phyloP scores from a whole-genome alignment of 2,113 vertebrate genomes.

The Hyperopisus bebe region DNA sequence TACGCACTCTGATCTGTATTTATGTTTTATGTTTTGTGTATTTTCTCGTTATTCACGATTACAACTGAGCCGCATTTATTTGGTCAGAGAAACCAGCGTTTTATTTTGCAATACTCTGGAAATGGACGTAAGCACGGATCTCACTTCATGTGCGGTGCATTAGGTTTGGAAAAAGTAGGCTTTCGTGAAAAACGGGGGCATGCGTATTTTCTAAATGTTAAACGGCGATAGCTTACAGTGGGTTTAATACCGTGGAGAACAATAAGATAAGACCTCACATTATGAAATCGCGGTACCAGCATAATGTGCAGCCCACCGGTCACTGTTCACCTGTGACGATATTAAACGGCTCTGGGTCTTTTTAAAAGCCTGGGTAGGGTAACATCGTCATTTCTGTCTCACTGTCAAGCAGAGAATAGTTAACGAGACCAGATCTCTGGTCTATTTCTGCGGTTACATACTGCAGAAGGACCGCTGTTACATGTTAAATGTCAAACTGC shows the following conservation, averaged over 20 bases:
- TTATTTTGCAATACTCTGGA: background rate
- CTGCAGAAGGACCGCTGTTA: background rate
- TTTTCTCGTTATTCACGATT: background rate
- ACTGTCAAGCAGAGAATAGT: background rate
- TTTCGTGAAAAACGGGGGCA: background rate
- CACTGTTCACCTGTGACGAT: background rate
- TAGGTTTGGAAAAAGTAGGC: background rate
- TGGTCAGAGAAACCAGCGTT: background rate
- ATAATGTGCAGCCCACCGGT: background rate
- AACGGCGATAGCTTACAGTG: background rate
- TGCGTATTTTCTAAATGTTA: background rate
- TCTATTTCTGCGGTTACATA: background rate
- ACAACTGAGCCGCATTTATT: background rate
- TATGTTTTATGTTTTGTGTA: background rate
- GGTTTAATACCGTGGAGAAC: background rate
- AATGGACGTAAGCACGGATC: background rate
- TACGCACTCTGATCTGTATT: constrained; percentile 43
- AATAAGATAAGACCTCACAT: background rate
- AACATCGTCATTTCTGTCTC: background rate
- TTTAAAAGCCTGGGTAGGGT: background rate
- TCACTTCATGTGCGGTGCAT: background rate
- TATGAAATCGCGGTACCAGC: background rate
- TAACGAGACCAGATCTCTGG: background rate
- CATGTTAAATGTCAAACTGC: background rate
- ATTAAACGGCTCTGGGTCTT: background rate